Evolutionary conservation across 2,888 invertebrate genomes (phyloP), one percentile per base, ranked within the genome.

Genomic region (Liposcelis brunnea): DNA sequence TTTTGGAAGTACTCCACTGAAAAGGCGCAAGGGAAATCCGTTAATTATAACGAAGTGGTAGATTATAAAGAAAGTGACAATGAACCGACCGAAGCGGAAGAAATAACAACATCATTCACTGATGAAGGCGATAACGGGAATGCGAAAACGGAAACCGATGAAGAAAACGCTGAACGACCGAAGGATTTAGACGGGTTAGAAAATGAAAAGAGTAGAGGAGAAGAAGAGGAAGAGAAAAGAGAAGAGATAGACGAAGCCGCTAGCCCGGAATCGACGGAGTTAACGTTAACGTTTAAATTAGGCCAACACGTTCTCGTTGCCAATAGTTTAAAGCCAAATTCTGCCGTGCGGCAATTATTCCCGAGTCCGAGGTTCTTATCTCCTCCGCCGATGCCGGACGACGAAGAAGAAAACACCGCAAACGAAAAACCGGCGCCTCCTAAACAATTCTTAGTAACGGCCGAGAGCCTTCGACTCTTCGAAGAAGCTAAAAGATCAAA

Each of bases 301-400:
- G 71, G 70, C 31, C 69, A 67, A 52, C 68, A 69, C 48, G 65
- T 70, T 12, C 57, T 71, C 42, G 66, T 69, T 36, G 66, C 67
- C 12, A 50, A 51, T 34, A 51, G 49, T 34, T 44, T 49, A 6
- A 51, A 51, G 11, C 74, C 83, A 5, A 85, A 84, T 60, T 86
- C 86, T 0, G 87, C 87, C 2, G 82, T 86, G 6, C 72, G 85
- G 46, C 86, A 87, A 58, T 64, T 87, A 44, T 87, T 87, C 60
- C 85, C 84, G 16, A 75, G 74, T 55, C 70, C 71, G 7, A 62
- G 73, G 44, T 65, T 65, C 50, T 62, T 65, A 34, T 70, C 74
- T 26, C 72, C 75, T 2, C 81, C 81, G 8, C 77, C 78, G 33
- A 26, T 26, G 8, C 70, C 44, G 2, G 34, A 47, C 72, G 5